Percentiles rank a stretch among this genome's conserved stretches.
Conservation (phyloP, 2,888 invertebrate species). For the Meteorus colon region DNA sequence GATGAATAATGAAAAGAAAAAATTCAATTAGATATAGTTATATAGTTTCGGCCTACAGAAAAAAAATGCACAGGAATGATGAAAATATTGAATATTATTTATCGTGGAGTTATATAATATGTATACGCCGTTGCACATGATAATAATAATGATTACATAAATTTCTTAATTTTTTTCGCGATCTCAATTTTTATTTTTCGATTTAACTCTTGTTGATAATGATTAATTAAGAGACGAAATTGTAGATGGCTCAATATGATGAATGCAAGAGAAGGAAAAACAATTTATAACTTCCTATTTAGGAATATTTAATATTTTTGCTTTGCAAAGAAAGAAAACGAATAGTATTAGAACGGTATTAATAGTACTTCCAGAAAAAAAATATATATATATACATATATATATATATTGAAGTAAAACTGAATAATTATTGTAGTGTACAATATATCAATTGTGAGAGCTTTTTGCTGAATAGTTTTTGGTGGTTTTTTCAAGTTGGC, state of each 20-base stretch:
- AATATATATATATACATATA: not conserved
- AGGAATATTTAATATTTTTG: not conserved
- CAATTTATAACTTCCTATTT: not conserved
- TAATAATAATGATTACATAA: not conserved
- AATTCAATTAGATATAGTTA: not conserved
- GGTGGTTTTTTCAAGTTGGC: not conserved
- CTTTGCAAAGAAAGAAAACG: not conserved
- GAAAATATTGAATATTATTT: not conserved
- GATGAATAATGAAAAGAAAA: not conserved
- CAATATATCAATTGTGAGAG: not conserved
- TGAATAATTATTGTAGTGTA: constrained; percentile 1
- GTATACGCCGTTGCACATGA: not conserved
- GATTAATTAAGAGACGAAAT: not conserved
- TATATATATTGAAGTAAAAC: not conserved
- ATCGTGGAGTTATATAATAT: not conserved
- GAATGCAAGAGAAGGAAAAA: not conserved
- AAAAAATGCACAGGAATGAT: not conserved
- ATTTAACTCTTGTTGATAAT: not conserved
- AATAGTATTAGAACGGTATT: not conserved
- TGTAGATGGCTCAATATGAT: constrained; percentile 1
- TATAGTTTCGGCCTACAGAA: not conserved
- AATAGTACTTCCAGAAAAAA: not conserved
- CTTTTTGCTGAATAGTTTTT: not conserved
- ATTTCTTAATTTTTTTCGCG: not conserved
- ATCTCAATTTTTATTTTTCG: not conserved